Evolutionary conservation across 2,888 invertebrate genomes (phyloP), one percentile per base, ranked within the genome.

Genomic region (Pycnomerus fuliginosus): DNA sequence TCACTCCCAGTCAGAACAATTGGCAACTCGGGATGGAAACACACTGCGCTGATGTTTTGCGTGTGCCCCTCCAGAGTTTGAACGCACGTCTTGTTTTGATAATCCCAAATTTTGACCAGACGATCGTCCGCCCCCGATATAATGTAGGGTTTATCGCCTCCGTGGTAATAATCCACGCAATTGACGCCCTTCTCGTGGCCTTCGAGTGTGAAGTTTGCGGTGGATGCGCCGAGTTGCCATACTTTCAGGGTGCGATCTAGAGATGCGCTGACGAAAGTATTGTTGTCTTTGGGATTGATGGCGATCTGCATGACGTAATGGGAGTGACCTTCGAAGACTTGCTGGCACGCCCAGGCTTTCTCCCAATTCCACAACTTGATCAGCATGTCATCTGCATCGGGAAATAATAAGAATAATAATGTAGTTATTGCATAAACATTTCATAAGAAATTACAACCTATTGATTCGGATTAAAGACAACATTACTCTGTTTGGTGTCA

Each of bases 291-390:
- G 0, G 99, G 99, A 74, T 99, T 99, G 64, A 99, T 90, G 1
- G 96, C 97, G 59, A 99, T 90, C 74, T 99, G 98, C 99, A 99
- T 99, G 1, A 99, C 96, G 67, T 99, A 99, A 73, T 99, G 99
- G 0, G 95, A 92, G 75, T 99, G 99, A 0, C 98, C 98, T 68
- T 99, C 99, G 69, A 99, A 99, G 8, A 96, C 91, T 70, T 99
- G 97, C 68, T 98, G 97, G 62, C 96, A 94, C 0, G 89, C 82
- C 98, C 98, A 99, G 63, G 90, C 83, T 69, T 97, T 96, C 38
- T 99, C 99, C 99, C 99, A 99, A 72, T 99, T 99, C 99, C 99
- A 99, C 44, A 99, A 73, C 72, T 99, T 99, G 51, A 99, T 95
- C 39, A 94, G 76, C 88, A 99, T 90, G 67, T 99, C 99, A 80